These are phyloP conservation scores for Pithecia hirsuta DNA, from an alignment of 2,797 vertebrate genomes.

Conservation along the genomic window DNA sequence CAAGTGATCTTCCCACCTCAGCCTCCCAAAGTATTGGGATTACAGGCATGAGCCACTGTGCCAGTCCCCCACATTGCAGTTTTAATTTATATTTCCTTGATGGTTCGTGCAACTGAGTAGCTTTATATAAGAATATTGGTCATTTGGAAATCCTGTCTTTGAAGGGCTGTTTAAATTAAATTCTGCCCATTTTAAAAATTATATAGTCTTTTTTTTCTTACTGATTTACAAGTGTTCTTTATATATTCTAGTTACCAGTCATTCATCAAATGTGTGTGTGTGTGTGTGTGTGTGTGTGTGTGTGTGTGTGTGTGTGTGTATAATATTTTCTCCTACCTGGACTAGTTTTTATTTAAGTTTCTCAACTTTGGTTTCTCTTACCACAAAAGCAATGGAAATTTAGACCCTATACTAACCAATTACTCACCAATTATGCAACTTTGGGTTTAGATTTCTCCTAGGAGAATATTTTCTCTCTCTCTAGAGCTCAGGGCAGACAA, in stretches of 20 bases:
- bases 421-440: background rate
- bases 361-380: background rate
- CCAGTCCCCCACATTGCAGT: background rate
- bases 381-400: background rate
- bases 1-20: background rate
- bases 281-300: background rate
- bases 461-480: background rate
- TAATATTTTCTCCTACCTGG: background rate
- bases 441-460: background rate
- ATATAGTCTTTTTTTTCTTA: background rate
- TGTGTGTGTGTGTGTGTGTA: background rate
- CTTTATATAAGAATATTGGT: background rate
- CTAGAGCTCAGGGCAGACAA: background rate
- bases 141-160: slow-evolving; percentile 29
- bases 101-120: background rate
- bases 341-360: background rate
- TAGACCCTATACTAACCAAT: background rate
- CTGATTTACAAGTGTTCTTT: background rate
- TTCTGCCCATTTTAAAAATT: background rate
- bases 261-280: background rate
- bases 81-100: background rate
- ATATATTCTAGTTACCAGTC: background rate
- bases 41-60: background rate
- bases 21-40: background rate
- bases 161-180: background rate